Base-by-base conservation (phyloP, 2,113 vertebrate genomes). In the Gobius niger region DNA sequence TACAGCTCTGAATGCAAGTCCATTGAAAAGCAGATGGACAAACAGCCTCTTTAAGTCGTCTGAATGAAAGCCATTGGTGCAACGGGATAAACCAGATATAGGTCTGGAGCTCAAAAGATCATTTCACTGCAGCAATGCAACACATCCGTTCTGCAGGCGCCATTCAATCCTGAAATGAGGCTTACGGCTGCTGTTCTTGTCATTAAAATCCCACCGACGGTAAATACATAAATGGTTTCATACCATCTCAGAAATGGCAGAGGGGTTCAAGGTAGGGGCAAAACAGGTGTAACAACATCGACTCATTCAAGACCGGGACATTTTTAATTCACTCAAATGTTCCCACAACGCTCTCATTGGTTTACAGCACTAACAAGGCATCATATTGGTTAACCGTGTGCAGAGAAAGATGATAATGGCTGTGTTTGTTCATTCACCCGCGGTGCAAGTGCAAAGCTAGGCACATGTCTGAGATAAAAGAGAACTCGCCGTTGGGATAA, bases 21-120 rank as follows among this genome's bases (percentile, higher is more conserved):
- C 34, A 72, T 62, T 54, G 47, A 75, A 73, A 54, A 60, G 47
- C 47, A 63, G 42, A 47, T 62, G 63, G 47, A 10, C 63, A 66
- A 61, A 19, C 49, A 19, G 34, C 18, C 34, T 53, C 66, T 73
- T 71, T 60, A 34, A 61, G 24, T 49, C 61, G 12, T 70, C 10
- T 13, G 65, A 61, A 65, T 72, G 40, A 65, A 63, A 67, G 51
- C 47, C 52, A 24, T 18, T 11, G 44, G 16, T 69, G 56, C 24
- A 63, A 67, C 9, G 57, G 40, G 63, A 49, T 53, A 50, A 50
- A 50, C 40, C 40, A 9, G 41, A 7, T 41, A 44, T 52, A 68
- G 42, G 13, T 13, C 5, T 4, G 7, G 40, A 46, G 40, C 15
- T 49, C 56, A 24, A 66, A 18, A 57, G 11, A 44, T 13, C 40